Percentiles rank a stretch among this genome's conserved stretches.
phyloP scores from a whole-genome alignment of 2,888 invertebrate species.

The Ceratothoa steindachneri region DNA sequence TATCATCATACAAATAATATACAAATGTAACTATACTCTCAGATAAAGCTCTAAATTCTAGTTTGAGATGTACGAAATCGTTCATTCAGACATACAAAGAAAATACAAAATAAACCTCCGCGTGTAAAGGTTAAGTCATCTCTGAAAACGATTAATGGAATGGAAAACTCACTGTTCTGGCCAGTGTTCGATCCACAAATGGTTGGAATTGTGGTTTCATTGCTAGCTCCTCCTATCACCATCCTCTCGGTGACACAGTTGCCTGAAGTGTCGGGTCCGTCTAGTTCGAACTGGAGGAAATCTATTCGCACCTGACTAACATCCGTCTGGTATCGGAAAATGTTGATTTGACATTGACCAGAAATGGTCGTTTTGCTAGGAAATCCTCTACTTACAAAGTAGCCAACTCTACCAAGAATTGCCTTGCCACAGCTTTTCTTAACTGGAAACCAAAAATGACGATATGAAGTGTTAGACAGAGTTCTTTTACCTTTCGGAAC shows the following conservation, averaged over 20 bases:
- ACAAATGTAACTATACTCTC: no score
- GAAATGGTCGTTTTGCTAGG: conserved; percentile 22
- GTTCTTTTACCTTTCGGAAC: no score
- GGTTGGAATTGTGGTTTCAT: conserved; percentile 29
- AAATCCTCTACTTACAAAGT: conserved; percentile 38
- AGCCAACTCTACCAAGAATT: background rate
- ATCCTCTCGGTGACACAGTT: no score
- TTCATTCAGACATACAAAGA: no score
- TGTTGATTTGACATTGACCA: conserved; percentile 27
- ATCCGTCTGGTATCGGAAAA: conserved; percentile 20
- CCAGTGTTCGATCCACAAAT: conserved; percentile 41
- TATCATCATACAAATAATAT: no score
- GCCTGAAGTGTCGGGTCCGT: conserved; percentile 31
- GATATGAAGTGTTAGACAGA: no score
- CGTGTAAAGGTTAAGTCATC: no score
- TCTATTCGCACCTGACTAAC: conserved; percentile 40
- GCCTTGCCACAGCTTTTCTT: background rate
- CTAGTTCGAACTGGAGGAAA: conserved; percentile 30
- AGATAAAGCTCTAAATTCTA: no score
- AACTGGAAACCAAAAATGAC: no score
- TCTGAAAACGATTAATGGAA: no score
- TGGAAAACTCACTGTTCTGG: conserved; percentile 32
- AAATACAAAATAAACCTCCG: no score
- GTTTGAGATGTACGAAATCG: no score
- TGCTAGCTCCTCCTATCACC: conserved; percentile 20